Base-by-base conservation (phyloP, 2,797 vertebrate species). In the Lepilemur ruficaudatus region DNA sequence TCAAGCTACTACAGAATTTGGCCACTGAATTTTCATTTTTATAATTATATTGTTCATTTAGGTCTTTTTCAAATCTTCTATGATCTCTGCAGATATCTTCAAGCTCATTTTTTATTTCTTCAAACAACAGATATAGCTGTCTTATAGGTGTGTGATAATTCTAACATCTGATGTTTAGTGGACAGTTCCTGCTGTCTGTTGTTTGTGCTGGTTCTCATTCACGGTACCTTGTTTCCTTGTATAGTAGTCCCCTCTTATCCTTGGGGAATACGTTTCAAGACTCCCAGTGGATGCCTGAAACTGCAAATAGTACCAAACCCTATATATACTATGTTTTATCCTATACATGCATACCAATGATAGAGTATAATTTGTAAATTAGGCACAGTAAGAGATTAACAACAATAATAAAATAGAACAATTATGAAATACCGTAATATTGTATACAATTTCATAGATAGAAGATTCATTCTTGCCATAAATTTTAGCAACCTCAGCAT, bases 21-120 rank as follows among this genome's bases (percentile, higher is more conserved):
- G 41, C 48, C 61, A 84, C 8, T 70, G 12, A 88, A 59, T 83
- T 82, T 81, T 81, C 81, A 91, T 75, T 81, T 95, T 75, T 30
- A 63, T 75, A 70, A 72, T 81, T 80, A 84, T 43, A 61, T 73
- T 76, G 43, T 81, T 93, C 43, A 63, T 79, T 76, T 89, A 20
- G 20, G 43, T 93, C 50, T 95, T 93, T 95, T 80, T 50, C 35
- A 92, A 93, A 70, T 87, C 50, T 93, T 90, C 70, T 88, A 61
- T 85, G 43, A 93, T 81, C 30, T 48, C 41, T 91, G 3, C 38
- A 87, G 73, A 25, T 72, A 93, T 7, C 28, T 41, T 61, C 38
- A 59, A 95, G 59, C 32, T 89, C 23, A 25, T 72, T 70, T 88
- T 32, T 67, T 81, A 69, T 70, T 65, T 81, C 30, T 86, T 83